These are phyloP conservation scores for Amblyopsis hoosieri DNA, from an alignment of 2,797 vertebrate genomes.

Conservation along the genomic window DNA sequence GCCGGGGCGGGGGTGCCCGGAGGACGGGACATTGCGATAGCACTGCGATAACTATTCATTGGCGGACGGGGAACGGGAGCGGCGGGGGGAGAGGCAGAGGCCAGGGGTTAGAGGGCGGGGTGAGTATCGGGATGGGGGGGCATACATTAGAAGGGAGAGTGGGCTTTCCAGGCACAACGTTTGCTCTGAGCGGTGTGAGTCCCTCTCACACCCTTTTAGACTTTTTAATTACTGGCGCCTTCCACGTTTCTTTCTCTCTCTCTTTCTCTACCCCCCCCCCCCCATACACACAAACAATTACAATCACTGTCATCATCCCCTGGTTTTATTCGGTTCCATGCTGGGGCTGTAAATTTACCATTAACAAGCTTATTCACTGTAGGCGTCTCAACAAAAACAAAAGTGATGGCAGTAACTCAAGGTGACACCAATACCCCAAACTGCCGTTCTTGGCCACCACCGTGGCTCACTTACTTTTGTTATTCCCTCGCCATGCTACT, in stretches of 20 bases:
- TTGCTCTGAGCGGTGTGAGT: slow-evolving; percentile 74
- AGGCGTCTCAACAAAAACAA: slow-evolving; percentile 70
- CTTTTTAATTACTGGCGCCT: slow-evolving; percentile 74
- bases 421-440: slow-evolving; percentile 70
- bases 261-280: slow-evolving; percentile 25
- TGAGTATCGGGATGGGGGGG: slow-evolving; percentile 29
- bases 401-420: slow-evolving; percentile 71
- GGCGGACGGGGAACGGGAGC: slow-evolving; percentile 54
- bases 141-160: slow-evolving; percentile 73
- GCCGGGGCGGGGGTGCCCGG: slow-evolving; percentile 36
- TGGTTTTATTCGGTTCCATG: slow-evolving; percentile 77
- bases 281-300: slow-evolving; percentile 30
- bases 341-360: slow-evolving; percentile 79
- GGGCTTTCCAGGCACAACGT: slow-evolving; percentile 69
- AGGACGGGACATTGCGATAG: slow-evolving; percentile 68
- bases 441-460: slow-evolving; percentile 49
- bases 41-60: slow-evolving; percentile 80
- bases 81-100: slow-evolving; percentile 41
- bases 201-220: slow-evolving; percentile 70
- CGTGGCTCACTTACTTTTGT: slow-evolving; percentile 17
- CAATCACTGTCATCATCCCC: slow-evolving; percentile 67
- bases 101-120: slow-evolving; percentile 35
- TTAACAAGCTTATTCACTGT: slow-evolving; percentile 77
- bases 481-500: too few species aligned
- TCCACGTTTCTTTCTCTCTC: slow-evolving; percentile 62